phyloP scores from a whole-genome alignment of 2,113 vertebrate species.

The Rhea pennata region DNA sequence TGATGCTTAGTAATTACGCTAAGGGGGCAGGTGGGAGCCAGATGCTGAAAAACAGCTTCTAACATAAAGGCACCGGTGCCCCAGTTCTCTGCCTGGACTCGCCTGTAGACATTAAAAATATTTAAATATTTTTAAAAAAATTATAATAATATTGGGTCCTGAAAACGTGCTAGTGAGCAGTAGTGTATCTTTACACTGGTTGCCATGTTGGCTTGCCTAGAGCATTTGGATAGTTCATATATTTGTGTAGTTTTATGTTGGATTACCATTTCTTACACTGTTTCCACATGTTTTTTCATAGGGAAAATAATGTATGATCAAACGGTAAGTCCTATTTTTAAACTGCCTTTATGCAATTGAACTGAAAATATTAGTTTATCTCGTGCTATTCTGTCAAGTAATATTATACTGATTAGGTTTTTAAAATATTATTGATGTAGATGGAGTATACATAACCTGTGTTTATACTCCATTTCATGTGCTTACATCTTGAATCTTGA shows the following conservation, averaged over 20 bases:
- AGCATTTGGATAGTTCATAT: constrained; percentile 43
- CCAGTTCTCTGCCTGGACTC: not conserved
- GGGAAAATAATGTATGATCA: constrained; percentile 55
- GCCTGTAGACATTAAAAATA: not conserved
- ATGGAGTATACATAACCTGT: constrained; percentile 58
- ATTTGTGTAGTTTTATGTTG: constrained; percentile 45
- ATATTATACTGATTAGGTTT: constrained; percentile 65
- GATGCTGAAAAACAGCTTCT: constrained; percentile 32
- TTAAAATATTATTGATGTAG: constrained; percentile 51
- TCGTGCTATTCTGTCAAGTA: constrained; percentile 61
- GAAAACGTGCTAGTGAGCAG: not conserved
- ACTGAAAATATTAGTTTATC: constrained; percentile 66
- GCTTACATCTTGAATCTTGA: constrained; percentile 28
- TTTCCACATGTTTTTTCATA: constrained; percentile 58
- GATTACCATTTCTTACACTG: constrained; percentile 48
- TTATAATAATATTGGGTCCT: not conserved
- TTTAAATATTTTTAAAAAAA: not conserved
- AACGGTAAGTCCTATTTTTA: constrained; percentile 58
- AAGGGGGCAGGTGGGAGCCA: constrained; percentile 59
- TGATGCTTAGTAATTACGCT: constrained; percentile 21
- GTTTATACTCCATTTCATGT: constrained; percentile 58
- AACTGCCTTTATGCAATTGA: constrained; percentile 47
- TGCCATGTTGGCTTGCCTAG: constrained; percentile 9
- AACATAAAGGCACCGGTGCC: not conserved
- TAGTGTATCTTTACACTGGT: constrained; percentile 4